Percentiles rank a stretch among this genome's conserved stretches.
Conservation (phyloP, 2,797 vertebrate species). For the Microctenopoma steveboyesi region DNA sequence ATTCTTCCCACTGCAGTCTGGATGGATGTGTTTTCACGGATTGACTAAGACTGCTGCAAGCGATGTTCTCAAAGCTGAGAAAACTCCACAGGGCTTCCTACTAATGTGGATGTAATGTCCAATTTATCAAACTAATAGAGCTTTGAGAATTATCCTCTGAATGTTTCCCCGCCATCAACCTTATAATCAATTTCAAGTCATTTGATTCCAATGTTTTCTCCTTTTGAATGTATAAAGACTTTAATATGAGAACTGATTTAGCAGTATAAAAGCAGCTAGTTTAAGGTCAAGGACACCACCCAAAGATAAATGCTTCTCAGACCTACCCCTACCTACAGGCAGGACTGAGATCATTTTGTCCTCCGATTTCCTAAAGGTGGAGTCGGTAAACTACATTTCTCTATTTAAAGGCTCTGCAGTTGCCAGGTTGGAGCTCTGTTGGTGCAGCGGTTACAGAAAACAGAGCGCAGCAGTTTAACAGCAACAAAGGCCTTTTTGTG, state of each 20-base stretch:
- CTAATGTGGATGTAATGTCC: constrained; percentile 14
- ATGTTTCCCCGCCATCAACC: background rate
- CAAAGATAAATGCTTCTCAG: constrained; percentile 33
- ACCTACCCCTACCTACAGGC: constrained; percentile 22
- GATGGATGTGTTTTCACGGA: constrained; percentile 33
- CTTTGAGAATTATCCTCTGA: constrained; percentile 12
- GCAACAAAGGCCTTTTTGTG: constrained; percentile 74
- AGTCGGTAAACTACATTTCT: constrained; percentile 40
- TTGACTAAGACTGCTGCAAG: constrained; percentile 15
- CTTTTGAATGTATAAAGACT: constrained; percentile 45
- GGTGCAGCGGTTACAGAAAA: constrained; percentile 64
- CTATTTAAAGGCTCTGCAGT: constrained; percentile 41
- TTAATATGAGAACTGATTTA: constrained; percentile 50
- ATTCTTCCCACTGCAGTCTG: constrained; percentile 41
- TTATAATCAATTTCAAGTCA: constrained; percentile 6
- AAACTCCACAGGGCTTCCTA: constrained; percentile 20
- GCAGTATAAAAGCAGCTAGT: constrained; percentile 44
- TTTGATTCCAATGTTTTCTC: constrained; percentile 15
- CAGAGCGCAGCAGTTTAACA: constrained; percentile 59
- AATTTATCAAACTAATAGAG: constrained; percentile 16
- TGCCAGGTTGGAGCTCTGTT: constrained; percentile 59
- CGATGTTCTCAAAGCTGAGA: constrained; percentile 41
- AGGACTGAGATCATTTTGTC: constrained; percentile 29
- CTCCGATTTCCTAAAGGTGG: constrained; percentile 33
- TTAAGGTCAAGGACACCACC: constrained; percentile 26